Evolutionary conservation across 2,113 vertebrate species (phyloP).

Genomic region (Chitala chitala): DNA sequence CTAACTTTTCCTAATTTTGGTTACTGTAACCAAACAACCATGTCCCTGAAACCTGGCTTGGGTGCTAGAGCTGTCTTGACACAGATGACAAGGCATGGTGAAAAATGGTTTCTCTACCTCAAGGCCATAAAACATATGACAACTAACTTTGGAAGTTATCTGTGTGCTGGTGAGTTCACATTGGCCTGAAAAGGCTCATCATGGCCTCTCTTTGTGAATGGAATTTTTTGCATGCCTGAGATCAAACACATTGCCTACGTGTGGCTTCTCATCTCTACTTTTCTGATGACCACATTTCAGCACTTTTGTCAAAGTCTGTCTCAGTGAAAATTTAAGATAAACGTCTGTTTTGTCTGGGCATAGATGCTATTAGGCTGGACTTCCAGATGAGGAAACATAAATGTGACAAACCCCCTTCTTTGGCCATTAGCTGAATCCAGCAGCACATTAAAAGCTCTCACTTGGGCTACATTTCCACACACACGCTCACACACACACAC

Average conservation of each 20-base stretch:
- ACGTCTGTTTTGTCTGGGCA: not conserved
- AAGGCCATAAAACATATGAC: slow-evolving; percentile 21
- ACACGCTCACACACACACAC: not conserved
- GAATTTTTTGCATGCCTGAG: slow-evolving; percentile 13
- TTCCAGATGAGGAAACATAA: not conserved
- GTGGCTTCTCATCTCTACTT: slow-evolving; percentile 3
- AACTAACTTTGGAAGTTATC: slow-evolving; percentile 10
- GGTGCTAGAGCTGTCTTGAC: not conserved
- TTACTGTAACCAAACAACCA: slow-evolving; percentile 43
- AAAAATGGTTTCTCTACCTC: slow-evolving; percentile 9
- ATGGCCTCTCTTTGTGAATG: slow-evolving; percentile 4
- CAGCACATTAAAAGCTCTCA: not conserved
- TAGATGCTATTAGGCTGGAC: not conserved
- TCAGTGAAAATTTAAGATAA: slow-evolving; percentile 1
- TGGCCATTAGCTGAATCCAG: slow-evolving; percentile 2
- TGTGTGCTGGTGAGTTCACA: not conserved
- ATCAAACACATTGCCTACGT: slow-evolving; percentile 3
- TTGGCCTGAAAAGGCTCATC: not conserved
- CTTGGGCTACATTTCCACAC: slow-evolving; percentile 9
- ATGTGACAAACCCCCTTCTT: not conserved
- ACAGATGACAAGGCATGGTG: slow-evolving; percentile 1
- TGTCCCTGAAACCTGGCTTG: slow-evolving; percentile 20
- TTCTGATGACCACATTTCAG: slow-evolving; percentile 8
- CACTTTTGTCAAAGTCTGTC: not conserved
- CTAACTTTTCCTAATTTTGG: slow-evolving; percentile 50